Conservation (phyloP, 2,113 vertebrate species). For the Chloropsis hardwickii region DNA sequence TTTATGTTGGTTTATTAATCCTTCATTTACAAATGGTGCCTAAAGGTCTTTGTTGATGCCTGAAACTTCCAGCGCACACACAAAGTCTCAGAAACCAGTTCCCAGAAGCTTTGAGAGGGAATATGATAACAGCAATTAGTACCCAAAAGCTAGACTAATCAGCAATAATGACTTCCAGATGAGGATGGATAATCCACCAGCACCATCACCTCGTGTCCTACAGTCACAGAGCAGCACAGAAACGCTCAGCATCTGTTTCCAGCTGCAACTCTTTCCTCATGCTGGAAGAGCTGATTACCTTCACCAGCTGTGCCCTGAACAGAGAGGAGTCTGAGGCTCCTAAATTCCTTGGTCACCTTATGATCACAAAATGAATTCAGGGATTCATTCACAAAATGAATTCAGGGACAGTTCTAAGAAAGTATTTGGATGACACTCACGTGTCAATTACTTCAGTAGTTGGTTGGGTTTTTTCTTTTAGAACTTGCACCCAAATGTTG, state of each 20-base stretch:
- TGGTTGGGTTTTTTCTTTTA: neutral
- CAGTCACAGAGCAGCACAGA: neutral
- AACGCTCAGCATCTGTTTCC: neutral
- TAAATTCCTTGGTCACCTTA: neutral
- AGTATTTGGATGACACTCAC: neutral
- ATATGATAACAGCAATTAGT: neutral
- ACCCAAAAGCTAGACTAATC: neutral
- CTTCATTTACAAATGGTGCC: neutral
- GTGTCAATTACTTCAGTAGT: neutral
- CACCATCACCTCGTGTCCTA: accelerated
- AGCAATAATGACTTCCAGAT: neutral
- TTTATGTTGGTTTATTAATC: neutral
- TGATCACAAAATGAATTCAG: neutral
- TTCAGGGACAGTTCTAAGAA: neutral
- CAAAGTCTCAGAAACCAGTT: neutral
- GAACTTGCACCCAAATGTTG: neutral
- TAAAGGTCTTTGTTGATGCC: neutral
- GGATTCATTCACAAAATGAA: neutral
- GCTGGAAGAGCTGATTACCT: neutral
- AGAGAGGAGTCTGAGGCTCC: neutral
- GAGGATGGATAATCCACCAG: neutral
- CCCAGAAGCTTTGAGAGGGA: neutral
- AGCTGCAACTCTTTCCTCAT: neutral
- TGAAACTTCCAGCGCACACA: neutral
- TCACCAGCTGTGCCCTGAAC: neutral